Percentiles rank a stretch among this genome's conserved stretches.
Evolutionary conservation across 2,113 vertebrate species (phyloP).

Genomic region (Pseudonaja textilis): DNA sequence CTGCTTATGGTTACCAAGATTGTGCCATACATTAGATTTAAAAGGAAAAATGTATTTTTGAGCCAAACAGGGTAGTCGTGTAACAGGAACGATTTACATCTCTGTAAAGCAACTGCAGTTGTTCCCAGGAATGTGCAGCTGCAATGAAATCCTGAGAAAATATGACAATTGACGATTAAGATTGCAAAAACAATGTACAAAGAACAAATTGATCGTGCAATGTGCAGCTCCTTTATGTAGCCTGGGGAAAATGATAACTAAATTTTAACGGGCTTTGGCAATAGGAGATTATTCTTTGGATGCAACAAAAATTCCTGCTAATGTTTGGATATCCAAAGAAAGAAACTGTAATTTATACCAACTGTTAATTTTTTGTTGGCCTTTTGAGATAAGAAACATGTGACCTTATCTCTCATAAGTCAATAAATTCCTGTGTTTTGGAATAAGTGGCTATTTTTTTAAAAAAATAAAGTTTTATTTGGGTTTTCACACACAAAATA

Average conservation of each 20-base stretch:
- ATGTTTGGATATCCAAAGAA: neutral
- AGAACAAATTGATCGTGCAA: neutral
- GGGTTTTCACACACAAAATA: no score
- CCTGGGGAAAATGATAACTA: neutral
- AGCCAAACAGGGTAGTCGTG: neutral
- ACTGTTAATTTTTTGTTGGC: neutral
- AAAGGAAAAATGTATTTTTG: neutral
- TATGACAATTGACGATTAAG: neutral
- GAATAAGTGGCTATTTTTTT: neutral
- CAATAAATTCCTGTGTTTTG: neutral
- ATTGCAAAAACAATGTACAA: neutral
- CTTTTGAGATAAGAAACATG: rapidly evolving
- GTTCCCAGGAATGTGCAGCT: neutral
- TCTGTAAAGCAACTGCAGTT: neutral
- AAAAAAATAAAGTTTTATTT: no score
- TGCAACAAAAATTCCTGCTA: neutral
- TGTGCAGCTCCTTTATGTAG: neutral
- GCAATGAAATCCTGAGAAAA: neutral
- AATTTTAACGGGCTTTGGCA: neutral
- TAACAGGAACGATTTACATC: neutral
- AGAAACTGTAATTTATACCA: neutral
- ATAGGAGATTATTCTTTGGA: neutral
- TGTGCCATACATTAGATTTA: neutral
- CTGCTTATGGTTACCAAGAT: neutral
- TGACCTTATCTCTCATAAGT: neutral